Conservation (phyloP, 2,797 vertebrate species). For the Harpagifer antarcticus region DNA sequence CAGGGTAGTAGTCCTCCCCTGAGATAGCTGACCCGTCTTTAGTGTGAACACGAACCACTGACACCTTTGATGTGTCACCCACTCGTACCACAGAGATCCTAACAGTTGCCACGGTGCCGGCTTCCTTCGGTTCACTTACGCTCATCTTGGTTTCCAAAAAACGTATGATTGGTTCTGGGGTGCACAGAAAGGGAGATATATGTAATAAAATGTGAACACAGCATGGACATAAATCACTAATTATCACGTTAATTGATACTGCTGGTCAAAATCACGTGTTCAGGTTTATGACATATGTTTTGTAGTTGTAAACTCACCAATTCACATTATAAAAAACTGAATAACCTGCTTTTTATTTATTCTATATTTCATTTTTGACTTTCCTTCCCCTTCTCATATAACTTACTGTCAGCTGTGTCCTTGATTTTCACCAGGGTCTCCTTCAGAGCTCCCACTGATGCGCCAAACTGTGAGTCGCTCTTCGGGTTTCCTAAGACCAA, state of each 20-base stretch:
- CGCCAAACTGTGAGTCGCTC: constrained; percentile 91
- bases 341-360: not conserved
- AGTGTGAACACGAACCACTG: constrained; percentile 93
- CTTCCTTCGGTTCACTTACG: constrained; percentile 89
- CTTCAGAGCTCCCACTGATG: constrained; percentile 89
- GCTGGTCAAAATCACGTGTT: not conserved
- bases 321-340: not conserved
- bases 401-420: constrained; percentile 94
- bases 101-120: constrained; percentile 84
- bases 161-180: constrained; percentile 91
- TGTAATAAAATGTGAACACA: not conserved
- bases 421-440: constrained; percentile 92
- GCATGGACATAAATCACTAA: not conserved
- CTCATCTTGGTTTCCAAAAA: constrained; percentile 94
- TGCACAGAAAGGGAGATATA: not conserved
- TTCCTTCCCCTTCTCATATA: not conserved
- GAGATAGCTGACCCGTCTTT: constrained; percentile 95
- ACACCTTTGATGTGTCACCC: constrained; percentile 93
- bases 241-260: not conserved
- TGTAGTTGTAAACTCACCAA: not conserved
- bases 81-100: constrained; percentile 90
- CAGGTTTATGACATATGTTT: not conserved
- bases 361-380: not conserved
- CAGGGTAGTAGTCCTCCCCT: constrained; percentile 94
- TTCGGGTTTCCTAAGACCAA: constrained; percentile 90